Base-by-base conservation (phyloP, 2,888 invertebrate genomes). In the Ornithoptera alexandrae region DNA sequence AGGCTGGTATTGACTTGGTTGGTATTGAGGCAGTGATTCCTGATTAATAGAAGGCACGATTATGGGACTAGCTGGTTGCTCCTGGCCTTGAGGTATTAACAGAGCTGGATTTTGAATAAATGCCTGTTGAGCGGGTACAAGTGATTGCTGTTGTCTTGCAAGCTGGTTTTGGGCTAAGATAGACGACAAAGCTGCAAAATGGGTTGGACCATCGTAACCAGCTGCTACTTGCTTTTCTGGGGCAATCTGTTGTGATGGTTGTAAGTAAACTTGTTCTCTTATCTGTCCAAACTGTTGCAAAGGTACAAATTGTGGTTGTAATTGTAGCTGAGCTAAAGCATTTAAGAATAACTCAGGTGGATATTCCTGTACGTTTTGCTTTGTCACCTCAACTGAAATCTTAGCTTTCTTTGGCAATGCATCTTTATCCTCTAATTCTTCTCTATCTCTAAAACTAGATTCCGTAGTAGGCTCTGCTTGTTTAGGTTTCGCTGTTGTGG, bases 311-410 rank as follows among this genome's bases (percentile, higher is more conserved):
- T 89, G 87, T 0, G 88, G 87, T 42, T 89, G 88, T 5, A 88
- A 67, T 60, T 87, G 87, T 12, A 90, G 75, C 67, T 91, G 92
- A 18, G 89, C 83, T 18, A 92, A 72, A 0, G 91, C 86, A 68
- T 81, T 85, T 2, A 92, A 76, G 74, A 87, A 90, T 18, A 92
- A 70, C 73, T 92, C 90, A 24, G 90, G 85, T 20, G 91, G 89
- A 42, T 84, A 90, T 73, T 91, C 90, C 72, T 90, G 88, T 1
- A 92, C 73, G 6, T 88, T 90, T 73, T 91, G 90, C 63, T 84
- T 90, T 0, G 90, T 77, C 0, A 92, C 84, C 84, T 92, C 92
- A 18, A 92, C 87, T 1, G 88, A 80, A 1, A 85, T 85, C 67
- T 85, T 86, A 67, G 79, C 72, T 64, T 80, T 83, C 68, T 81